Percentiles rank a stretch among this genome's conserved stretches.
These are phyloP conservation scores for Climacteris rufus DNA, from an alignment of 2,113 vertebrate species.

Conservation along the genomic window DNA sequence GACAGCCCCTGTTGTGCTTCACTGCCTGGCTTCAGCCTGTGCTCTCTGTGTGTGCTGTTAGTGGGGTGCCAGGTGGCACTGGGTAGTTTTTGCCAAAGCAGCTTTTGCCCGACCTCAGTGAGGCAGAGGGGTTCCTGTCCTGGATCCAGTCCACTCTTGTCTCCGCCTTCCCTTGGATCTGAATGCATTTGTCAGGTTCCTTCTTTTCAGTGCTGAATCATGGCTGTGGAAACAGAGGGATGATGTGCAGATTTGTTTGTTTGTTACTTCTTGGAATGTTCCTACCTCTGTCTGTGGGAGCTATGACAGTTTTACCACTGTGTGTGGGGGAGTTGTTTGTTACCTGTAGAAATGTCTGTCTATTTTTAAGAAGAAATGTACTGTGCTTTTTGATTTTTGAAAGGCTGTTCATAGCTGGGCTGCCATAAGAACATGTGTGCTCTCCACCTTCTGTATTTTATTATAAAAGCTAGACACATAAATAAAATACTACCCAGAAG, in stretches of 20 bases:
- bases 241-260: neutral
- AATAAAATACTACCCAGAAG: neutral
- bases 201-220: neutral
- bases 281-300: neutral
- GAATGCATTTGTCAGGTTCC: neutral
- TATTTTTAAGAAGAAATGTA: neutral
- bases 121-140: neutral
- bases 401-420: neutral
- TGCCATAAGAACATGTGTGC: neutral
- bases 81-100: neutral
- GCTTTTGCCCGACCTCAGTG: neutral
- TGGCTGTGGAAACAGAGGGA: neutral
- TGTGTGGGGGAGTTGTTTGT: neutral
- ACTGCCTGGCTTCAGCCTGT: neutral
- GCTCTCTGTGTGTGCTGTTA: neutral
- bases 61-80: neutral
- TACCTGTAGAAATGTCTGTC: neutral
- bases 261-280: neutral
- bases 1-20: neutral
- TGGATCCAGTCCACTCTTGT: neutral
- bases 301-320: neutral
- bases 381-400: neutral
- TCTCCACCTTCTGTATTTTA: neutral
- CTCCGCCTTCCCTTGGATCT: neutral
- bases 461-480: neutral